Conservation (phyloP, 2,113 vertebrate species). For the Chascanopsetta lugubris region DNA sequence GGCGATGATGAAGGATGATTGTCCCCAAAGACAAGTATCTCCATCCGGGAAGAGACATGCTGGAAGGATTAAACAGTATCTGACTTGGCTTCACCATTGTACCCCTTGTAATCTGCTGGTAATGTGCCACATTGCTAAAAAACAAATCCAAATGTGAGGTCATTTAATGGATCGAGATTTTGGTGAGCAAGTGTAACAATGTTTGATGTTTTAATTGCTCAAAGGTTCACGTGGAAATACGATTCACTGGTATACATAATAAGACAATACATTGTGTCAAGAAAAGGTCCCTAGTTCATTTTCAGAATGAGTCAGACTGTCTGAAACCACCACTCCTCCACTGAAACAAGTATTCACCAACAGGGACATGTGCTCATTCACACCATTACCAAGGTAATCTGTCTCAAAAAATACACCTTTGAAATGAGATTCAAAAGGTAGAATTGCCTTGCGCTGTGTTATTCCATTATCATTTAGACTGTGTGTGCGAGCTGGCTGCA, state of each 20-base stretch:
- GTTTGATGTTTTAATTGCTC: neutral
- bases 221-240: neutral
- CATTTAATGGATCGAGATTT: neutral
- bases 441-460: conserved; percentile 17
- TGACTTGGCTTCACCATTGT: neutral
- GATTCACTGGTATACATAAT: too few relatives aligned
- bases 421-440: conserved; percentile 37
- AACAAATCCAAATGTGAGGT: neutral
- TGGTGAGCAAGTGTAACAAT: neutral
- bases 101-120: neutral
- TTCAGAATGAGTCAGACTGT: conserved; percentile 4
- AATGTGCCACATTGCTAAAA: neutral
- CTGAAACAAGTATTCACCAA: neutral
- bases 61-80: neutral
- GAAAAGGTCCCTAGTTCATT: neutral
- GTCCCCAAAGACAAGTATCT: too few relatives aligned
- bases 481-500: conserved; percentile 15
- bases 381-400: conserved; percentile 21
- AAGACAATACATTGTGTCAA: neutral
- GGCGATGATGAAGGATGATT: too few relatives aligned
- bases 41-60: neutral
- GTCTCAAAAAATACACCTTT: conserved; percentile 20
- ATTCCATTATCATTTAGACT: conserved; percentile 32
- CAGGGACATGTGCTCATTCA: conserved; percentile 12
- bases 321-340: neutral